Percentiles rank a stretch among this genome's conserved stretches.
phyloP scores from a whole-genome alignment of 2,797 vertebrate genomes.

The Catamblyrhynchus diadema region DNA sequence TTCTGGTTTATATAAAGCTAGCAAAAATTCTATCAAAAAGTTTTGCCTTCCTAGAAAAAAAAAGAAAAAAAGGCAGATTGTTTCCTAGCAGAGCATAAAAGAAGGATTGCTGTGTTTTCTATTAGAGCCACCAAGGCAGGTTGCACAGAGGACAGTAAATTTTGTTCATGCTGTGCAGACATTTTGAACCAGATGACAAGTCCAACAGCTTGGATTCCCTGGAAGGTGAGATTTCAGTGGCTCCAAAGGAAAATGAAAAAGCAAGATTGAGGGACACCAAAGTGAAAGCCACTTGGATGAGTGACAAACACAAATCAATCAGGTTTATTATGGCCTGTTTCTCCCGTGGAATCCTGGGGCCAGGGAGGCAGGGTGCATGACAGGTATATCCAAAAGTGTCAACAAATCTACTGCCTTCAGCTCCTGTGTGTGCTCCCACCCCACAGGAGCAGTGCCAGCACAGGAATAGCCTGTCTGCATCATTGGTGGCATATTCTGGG shows the following conservation, averaged over 20 bases:
- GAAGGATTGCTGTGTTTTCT: conserved; percentile 58
- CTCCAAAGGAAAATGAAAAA: conserved; percentile 63
- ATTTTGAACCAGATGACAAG: conserved; percentile 70
- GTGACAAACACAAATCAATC: conserved; percentile 71
- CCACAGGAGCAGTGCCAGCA: background rate
- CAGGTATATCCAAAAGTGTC: conserved; percentile 41
- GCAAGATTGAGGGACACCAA: conserved; percentile 44
- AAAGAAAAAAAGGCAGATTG: background rate
- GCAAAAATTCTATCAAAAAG: conserved; percentile 50
- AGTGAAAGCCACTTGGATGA: conserved; percentile 57
- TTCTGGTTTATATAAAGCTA: conserved; percentile 32
- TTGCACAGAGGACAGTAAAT: conserved; percentile 63
- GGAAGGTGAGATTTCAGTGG: conserved; percentile 62
- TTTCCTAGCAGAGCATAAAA: conserved; percentile 62
- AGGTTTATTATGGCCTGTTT: conserved; percentile 50
- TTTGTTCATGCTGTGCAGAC: conserved; percentile 60
- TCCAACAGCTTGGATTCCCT: conserved; percentile 46
- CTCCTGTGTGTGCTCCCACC: background rate
- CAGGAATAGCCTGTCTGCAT: conserved; percentile 26
- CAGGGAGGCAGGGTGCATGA: conserved; percentile 29
- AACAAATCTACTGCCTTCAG: background rate
- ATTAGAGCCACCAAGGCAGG: conserved; percentile 59
- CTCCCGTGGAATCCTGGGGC: conserved; percentile 19
- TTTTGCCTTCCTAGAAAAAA: background rate
- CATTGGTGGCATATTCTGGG: conserved; percentile 11